Percentiles rank a stretch among this genome's conserved stretches.
phyloP scores from a whole-genome alignment of 2,113 vertebrate genomes.

The Gymnogyps californianus region DNA sequence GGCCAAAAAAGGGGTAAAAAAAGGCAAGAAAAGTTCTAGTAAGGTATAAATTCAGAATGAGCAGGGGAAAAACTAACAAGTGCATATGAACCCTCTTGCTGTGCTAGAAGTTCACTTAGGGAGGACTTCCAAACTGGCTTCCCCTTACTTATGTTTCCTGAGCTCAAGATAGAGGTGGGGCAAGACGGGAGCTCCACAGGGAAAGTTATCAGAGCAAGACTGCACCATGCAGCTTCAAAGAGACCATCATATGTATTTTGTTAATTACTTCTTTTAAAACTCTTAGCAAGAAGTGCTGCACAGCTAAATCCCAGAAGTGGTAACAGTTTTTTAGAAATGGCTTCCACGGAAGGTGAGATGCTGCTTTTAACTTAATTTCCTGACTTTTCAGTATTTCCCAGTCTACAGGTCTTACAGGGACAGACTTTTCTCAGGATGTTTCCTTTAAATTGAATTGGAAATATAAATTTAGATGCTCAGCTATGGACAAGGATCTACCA shows the following conservation, averaged over 20 bases:
- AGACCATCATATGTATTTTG: background rate
- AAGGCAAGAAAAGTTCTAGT: background rate
- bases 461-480: background rate
- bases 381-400: background rate
- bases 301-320: background rate
- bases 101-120: background rate
- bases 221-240: background rate
- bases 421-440: background rate
- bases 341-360: background rate
- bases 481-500: background rate
- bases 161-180: background rate
- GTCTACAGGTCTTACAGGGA: background rate
- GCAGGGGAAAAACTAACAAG: background rate
- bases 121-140: background rate
- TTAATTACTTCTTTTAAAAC: background rate
- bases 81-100: background rate
- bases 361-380: constrained; percentile 14
- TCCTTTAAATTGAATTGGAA: background rate
- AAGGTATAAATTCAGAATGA: background rate
- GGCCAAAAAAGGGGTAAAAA: background rate
- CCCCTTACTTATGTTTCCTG: background rate
- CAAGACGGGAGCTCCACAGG: background rate
- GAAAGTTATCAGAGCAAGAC: background rate
- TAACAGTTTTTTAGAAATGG: background rate
- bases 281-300: background rate